phyloP scores from a whole-genome alignment of 2,113 vertebrate species.

The Scortum barcoo region DNA sequence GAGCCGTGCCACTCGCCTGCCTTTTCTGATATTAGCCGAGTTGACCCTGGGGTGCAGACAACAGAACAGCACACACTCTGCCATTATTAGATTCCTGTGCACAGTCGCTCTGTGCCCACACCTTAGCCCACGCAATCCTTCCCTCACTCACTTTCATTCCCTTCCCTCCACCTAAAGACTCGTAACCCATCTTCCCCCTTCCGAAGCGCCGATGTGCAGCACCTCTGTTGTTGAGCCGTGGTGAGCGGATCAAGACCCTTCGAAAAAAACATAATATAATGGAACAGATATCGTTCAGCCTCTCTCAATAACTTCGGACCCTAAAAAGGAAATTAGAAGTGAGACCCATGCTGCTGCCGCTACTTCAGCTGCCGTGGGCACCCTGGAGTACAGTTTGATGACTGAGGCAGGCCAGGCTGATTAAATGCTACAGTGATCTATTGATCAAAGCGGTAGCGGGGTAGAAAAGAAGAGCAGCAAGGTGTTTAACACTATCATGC shows the following conservation, averaged over 20 bases:
- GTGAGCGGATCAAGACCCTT: slow-evolving; percentile 52
- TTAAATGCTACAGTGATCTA: slow-evolving; percentile 79
- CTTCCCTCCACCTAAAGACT: slow-evolving; percentile 43
- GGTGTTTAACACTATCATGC: slow-evolving; percentile 56
- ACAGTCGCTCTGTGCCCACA: slow-evolving; percentile 43
- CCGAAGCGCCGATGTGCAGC: slow-evolving; percentile 20
- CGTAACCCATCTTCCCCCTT: slow-evolving; percentile 55
- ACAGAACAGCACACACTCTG: slow-evolving; percentile 54
- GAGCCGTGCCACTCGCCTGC: slow-evolving; percentile 45
- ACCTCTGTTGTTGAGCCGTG: slow-evolving; percentile 37
- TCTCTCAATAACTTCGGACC: slow-evolving; percentile 57
- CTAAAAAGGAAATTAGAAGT: slow-evolving; percentile 78
- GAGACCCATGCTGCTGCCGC: slow-evolving; percentile 43
- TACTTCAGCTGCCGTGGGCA: slow-evolving; percentile 43
- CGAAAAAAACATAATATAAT: slow-evolving; percentile 64
- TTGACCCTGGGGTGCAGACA: slow-evolving; percentile 62
- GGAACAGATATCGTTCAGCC: slow-evolving; percentile 54
- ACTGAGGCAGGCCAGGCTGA: slow-evolving; percentile 65
- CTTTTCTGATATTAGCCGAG: slow-evolving; percentile 56
- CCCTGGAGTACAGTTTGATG: slow-evolving; percentile 64
- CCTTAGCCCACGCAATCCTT: slow-evolving; percentile 43
- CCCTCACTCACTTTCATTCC: slow-evolving; percentile 54
- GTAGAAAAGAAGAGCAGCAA: slow-evolving; percentile 43
- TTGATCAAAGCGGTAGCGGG: slow-evolving; percentile 67
- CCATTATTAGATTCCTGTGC: slow-evolving; percentile 72